Conservation (phyloP, 2,797 vertebrate species). For the Xenops minutus region DNA sequence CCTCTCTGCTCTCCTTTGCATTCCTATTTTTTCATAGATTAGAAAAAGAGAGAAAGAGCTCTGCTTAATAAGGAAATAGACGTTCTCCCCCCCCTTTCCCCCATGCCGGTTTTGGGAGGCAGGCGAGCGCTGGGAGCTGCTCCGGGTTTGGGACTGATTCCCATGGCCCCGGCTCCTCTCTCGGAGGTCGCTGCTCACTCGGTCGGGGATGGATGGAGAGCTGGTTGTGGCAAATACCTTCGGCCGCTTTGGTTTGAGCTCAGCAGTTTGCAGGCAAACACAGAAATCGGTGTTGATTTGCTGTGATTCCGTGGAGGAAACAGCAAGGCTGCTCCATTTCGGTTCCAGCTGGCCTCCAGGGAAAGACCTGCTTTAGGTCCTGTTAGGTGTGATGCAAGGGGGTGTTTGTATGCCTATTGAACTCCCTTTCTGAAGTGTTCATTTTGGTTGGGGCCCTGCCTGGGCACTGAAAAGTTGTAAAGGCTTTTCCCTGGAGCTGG, state of each 20-base stretch:
- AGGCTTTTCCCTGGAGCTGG: background rate
- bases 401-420: background rate
- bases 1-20: conserved; percentile 43
- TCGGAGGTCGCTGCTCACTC: background rate
- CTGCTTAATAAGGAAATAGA: background rate
- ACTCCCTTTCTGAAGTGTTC: background rate
- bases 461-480: background rate
- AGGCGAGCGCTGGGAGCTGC: background rate
- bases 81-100: conserved; percentile 6
- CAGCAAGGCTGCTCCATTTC: background rate
- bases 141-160: background rate
- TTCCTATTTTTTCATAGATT: conserved; percentile 54
- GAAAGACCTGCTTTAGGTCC: background rate
- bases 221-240: background rate
- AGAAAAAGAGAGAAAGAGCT: conserved; percentile 22
- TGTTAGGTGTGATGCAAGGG: background rate
- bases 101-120: background rate
- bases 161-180: background rate
- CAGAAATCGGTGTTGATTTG: background rate
- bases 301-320: background rate
- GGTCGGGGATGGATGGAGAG: background rate
- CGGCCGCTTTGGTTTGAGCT: rapidly evolving
- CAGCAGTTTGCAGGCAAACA: background rate
- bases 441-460: background rate
- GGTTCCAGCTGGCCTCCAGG: background rate